Percentiles rank a stretch among this genome's conserved stretches.
phyloP scores from a whole-genome alignment of 2,797 vertebrate species.

The Bradypus variegatus region DNA sequence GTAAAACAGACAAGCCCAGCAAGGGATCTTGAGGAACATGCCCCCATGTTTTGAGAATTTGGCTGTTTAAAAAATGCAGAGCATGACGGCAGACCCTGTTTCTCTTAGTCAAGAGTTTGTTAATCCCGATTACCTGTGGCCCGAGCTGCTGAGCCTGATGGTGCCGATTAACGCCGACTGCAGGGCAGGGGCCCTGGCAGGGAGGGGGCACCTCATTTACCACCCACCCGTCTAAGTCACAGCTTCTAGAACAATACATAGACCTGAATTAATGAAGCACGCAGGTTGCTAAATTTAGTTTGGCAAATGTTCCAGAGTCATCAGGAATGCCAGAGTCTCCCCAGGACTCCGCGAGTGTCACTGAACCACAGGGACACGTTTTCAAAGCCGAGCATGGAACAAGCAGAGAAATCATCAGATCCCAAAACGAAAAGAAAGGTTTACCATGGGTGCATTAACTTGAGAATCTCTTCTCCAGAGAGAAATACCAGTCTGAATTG shows the following conservation, averaged over 20 bases:
- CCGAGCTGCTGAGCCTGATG: not conserved
- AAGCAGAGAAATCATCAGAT: not conserved
- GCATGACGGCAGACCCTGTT: not conserved
- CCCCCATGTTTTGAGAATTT: not conserved
- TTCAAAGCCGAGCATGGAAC: not conserved
- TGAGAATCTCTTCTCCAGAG: not conserved
- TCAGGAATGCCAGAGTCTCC: not conserved
- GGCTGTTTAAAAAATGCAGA: not conserved
- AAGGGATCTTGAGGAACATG: not conserved
- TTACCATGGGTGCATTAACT: not conserved
- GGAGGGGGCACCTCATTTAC: not conserved
- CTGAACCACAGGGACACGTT: not conserved
- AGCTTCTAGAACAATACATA: not conserved
- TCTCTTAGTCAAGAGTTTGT: not conserved
- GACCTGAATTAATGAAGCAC: not conserved
- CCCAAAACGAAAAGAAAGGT: not conserved
- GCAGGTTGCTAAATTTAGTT: not conserved
- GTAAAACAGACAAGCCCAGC: not conserved
- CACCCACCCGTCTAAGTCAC: not conserved
- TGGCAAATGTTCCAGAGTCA: not conserved
- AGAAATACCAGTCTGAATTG: not conserved
- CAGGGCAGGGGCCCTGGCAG: not conserved
- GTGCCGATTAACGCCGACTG: fast-evolving
- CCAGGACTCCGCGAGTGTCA: not conserved
- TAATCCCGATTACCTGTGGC: not conserved